Evolutionary conservation across 2,797 vertebrate species (phyloP), one percentile per base, ranked within the genome.

Genomic region (Sebastes nivosus): DNA sequence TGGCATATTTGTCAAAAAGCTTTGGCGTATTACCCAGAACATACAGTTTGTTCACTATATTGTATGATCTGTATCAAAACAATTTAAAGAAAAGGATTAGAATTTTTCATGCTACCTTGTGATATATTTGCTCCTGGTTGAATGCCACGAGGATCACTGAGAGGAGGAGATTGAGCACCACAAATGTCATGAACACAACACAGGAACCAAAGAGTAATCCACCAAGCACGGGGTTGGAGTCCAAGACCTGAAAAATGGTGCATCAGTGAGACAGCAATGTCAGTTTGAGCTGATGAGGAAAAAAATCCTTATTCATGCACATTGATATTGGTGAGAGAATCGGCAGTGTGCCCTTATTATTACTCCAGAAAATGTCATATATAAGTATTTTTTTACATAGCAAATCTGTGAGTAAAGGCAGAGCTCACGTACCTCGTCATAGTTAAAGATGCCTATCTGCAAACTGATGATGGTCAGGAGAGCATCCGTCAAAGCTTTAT

Each of bases 381-480:
- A 50, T 27, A 11, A 10, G 2, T 18, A 25, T 18, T 38, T 58
- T 24, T 38, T 58, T 29, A 9, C 24, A 25, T 6, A 3, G 2
- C 1, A 52, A 59, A 67, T 67, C 30, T 66, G 4, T 25, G 3
- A 68, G n/a, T 1, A 5, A 24, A 1, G 14, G 20, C 38, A 42
- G 29, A 32, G 38, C 29, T 67, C 8, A 83, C 13, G 13, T 93
- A 99, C 98, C 97, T 99, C 96, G 10, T 96, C 93, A 0, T 98
- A 99, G 93, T 99, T 97, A 90, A 99, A 99, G 85, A 98, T 97
- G 71, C 98, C 98, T 3, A 98, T 86, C 93, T 98, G 98, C 86
- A 99, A 94, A 85, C 96, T 93, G 91, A 98, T 93, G 90, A 99
- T 94, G 2, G 96, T 97, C 87, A 97, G 86, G 54, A 95, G 91